Evolutionary conservation across 2,888 invertebrate genomes (phyloP), one percentile per base, ranked within the genome.

Genomic region (Rhyacophila evoluta): DNA sequence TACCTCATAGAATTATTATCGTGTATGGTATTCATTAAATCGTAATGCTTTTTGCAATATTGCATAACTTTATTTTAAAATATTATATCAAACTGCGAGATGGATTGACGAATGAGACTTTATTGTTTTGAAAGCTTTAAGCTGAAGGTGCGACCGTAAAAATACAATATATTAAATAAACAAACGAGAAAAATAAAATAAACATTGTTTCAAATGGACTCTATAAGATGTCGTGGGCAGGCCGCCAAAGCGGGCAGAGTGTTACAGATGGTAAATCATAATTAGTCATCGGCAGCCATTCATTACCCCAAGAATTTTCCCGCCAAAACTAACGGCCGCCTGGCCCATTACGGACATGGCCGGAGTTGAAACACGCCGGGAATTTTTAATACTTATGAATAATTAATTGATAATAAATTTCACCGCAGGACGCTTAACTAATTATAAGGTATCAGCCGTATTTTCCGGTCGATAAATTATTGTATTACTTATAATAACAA

Each of bases 281-380:
- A 81, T 81, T 81, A 81, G 81, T 81, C 81, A 81, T 74, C 81
- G 78, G 67, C 75, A 73, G 71, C 78, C 81, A 75, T 81, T 81
- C 81, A 77, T 81, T 81, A 81, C 36, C 67, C 73, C 25, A 55
- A 72, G 75, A 79, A 75, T 55, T 55, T 79, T 68, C 27, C 75
- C 73, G 76, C 76, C 76, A 69, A 70, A 55, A 55, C 55, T 55
- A 55, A 55, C 55, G 36, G 72, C 36, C 76, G 67, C 77, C 67
- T 73, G 77, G 38, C 37, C 77, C 77, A 77, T 77, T 77, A 77
- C 28, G 29, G 29, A 28, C 29, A 69, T 11, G 69, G 29, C 5
- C 69, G 69, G 69, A 69, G 29, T 69, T 29, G n/a, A 19, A 33
- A 29, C 69, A 33, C 69, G 69, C 15, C 29, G 29, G 69, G 69